Conservation (phyloP, 2,797 vertebrate species). For the Cyprinella venusta region DNA sequence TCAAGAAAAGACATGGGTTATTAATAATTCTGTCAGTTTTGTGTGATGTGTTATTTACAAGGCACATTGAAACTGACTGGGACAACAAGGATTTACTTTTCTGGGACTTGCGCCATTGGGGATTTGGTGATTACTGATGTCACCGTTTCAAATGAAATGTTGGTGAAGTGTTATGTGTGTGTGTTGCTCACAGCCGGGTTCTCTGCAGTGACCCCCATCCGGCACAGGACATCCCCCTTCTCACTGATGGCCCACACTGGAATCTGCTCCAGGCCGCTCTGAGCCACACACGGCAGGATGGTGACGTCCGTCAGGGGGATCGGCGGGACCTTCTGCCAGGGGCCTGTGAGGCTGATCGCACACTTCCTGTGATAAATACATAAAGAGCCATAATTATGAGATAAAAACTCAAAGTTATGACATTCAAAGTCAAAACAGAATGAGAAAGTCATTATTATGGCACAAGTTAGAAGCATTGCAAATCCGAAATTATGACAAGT, state of each 20-base stretch:
- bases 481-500: neutral
- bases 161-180: neutral
- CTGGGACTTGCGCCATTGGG: neutral
- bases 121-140: neutral
- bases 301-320: conserved; percentile 88
- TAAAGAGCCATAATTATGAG: neutral
- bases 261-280: conserved; percentile 76
- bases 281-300: conserved; percentile 85
- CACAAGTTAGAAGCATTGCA: neutral
- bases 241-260: conserved; percentile 94
- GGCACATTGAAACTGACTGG: neutral
- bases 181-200: conserved; percentile 71
- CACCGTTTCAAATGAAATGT: neutral
- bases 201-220: conserved; percentile 84
- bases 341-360: conserved; percentile 86
- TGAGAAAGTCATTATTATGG: neutral
- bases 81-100: neutral
- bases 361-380: conserved; percentile 83
- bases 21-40: neutral
- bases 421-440: neutral
- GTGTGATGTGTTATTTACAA: neutral
- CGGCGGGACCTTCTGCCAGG: conserved; percentile 92
- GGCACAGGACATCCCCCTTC: conserved; percentile 95
- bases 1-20: neutral
- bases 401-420: neutral